Evolutionary conservation across 2,888 invertebrate genomes (phyloP), one percentile per base, ranked within the genome.

Genomic region (Pemphredon lugubris): DNA sequence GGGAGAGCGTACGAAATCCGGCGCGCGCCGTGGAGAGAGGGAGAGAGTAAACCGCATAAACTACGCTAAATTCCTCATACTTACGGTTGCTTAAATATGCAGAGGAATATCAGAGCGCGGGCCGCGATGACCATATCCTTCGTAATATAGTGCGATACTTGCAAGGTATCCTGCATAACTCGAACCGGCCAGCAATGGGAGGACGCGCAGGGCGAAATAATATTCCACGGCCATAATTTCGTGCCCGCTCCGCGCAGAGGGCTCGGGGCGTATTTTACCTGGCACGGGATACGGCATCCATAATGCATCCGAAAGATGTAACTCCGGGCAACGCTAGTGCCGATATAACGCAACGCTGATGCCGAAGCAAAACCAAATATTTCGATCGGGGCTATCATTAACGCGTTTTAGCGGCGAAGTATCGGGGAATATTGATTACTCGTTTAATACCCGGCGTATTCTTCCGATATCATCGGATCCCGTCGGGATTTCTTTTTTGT

Each of bases 151-250:
- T 66, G 66, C 66, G 64, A 75, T 80, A 71, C 73, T 71, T 68
- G 70, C 50, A 61, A 72, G 73, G 59, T 72, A 66, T 61, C 69
- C 68, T 48, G 73, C 67, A 70, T 74, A 73, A 78, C 78, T 75
- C 70, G 73, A 75, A 55, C 42, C 51, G 51, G 51, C 45, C 55
- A 61, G 34, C n/a, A n/a, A n/a, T 53, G 59, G 32, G 23, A 34
- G 39, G 58, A 47, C 47, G 72, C 55, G 63, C 44, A 61, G 47
- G 63, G 45, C 55, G 71, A 73, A 75, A 80, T 67, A 77, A 83
- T 82, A 80, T 81, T 80, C 66, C 67, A 57, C 47, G 68, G 69
- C 67, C 72, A 81, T 77, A 79, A 79, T 79, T 83, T 78, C 69
- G 67, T 44, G 45, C 51, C 60, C 69, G n/a, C n/a, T 64, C 66